Conservation (phyloP, 2,113 vertebrate species). For the Etheostoma spectabile region DNA sequence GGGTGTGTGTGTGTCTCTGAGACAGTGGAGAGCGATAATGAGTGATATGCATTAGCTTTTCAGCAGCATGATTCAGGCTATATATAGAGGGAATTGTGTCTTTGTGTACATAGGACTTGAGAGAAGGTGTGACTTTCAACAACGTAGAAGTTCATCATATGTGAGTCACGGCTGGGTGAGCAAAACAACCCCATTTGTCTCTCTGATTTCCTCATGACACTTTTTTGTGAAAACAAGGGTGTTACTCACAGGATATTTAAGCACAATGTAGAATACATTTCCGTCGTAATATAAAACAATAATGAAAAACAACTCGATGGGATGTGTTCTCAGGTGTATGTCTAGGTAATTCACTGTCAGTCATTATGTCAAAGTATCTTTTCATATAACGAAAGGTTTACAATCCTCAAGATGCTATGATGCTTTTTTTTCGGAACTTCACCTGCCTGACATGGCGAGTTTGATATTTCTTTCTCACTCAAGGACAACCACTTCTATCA, state of each 20-base stretch:
- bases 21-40: constrained; percentile 63
- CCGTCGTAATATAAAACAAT: neutral
- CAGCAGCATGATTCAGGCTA: constrained; percentile 51
- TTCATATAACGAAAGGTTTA: neutral
- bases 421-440: neutral
- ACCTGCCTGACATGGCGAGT: neutral
- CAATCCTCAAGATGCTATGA: neutral
- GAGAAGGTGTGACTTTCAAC: constrained; percentile 68
- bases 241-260: constrained; percentile 8
- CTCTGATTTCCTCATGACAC: constrained; percentile 26
- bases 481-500: neutral
- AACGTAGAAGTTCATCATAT: constrained; percentile 57
- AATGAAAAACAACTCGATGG: neutral
- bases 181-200: constrained; percentile 48
- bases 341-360: neutral
- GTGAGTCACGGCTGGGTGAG: constrained; percentile 27
- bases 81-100: constrained; percentile 66
- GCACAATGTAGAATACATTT: constrained; percentile 7
- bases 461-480: neutral
- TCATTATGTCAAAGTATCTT: neutral
- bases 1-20: constrained; percentile 10
- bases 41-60: constrained; percentile 70
- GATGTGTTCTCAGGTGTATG: neutral
- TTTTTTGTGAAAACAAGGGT: constrained; percentile 24
- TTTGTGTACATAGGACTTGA: constrained; percentile 42